Percentiles rank a stretch among this genome's conserved stretches.
phyloP scores from a whole-genome alignment of 2,888 invertebrate genomes.

The Leptopilina myrica region DNA sequence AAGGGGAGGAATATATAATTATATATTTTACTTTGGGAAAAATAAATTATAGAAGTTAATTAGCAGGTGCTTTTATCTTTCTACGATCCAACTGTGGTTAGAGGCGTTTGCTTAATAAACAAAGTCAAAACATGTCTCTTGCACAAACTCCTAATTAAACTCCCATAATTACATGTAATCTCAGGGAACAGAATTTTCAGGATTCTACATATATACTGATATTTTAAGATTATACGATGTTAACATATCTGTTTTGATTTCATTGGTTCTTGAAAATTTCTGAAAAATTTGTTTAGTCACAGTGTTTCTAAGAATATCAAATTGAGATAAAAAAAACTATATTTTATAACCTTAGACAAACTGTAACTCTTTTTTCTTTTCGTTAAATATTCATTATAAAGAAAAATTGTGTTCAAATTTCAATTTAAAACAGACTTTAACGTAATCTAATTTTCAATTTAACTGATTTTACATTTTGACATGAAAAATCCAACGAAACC shows the following conservation, averaged over 20 bases:
- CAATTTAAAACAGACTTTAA: too few relatives aligned
- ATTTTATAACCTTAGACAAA: too few relatives aligned
- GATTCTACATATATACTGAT: neutral
- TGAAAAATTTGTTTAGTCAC: too few relatives aligned
- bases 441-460: too few relatives aligned
- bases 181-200: neutral
- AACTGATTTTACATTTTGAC: too few relatives aligned
- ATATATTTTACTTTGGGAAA: neutral
- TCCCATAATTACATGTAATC: neutral
- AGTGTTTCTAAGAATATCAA: too few relatives aligned
- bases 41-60: neutral
- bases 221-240: neutral
- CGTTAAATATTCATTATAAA: too few relatives aligned
- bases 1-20: too few relatives aligned
- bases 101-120: neutral
- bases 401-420: too few relatives aligned
- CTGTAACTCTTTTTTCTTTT: too few relatives aligned
- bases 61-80: neutral
- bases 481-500: too few relatives aligned
- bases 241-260: neutral
- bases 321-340: too few relatives aligned
- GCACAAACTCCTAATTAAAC: slow-evolving; percentile 2
- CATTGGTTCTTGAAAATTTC: neutral
- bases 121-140: slow-evolving; percentile 17
- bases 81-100: neutral